Evolutionary conservation across 2,113 vertebrate genomes (phyloP).

Genomic region (Otis tarda): DNA sequence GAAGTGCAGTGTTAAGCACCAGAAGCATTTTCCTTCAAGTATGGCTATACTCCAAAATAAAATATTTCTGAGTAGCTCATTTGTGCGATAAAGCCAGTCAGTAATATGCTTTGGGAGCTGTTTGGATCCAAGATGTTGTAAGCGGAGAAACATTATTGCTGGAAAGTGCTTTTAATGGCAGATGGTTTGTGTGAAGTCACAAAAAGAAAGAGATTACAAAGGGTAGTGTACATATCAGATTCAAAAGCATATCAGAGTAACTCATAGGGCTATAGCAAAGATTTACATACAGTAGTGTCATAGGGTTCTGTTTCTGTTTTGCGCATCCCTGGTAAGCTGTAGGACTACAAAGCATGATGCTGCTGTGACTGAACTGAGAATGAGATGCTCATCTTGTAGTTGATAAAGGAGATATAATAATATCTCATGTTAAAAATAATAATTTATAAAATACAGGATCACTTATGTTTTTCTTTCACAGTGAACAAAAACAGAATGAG

Average conservation of each 20-base stretch:
- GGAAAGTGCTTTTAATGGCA: slow-evolving; percentile 4
- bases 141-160: neutral
- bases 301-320: neutral
- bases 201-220: neutral
- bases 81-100: slow-evolving; percentile 10
- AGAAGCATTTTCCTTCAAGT: neutral
- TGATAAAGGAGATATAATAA: neutral
- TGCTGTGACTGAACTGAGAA: neutral
- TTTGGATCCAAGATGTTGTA: neutral
- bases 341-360: neutral
- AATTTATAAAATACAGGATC: neutral
- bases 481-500: neutral
- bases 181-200: neutral
- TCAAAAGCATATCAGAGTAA: neutral
- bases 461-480: neutral
- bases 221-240: neutral
- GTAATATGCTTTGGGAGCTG: slow-evolving; percentile 6
- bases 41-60: neutral
- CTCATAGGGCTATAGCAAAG: neutral
- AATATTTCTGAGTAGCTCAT: neutral
- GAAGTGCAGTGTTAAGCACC: neutral
- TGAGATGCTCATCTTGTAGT: neutral
- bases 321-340: neutral
- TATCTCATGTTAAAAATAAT: neutral
- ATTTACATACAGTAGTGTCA: neutral